Base-by-base conservation (phyloP, 2,113 vertebrate species). In the Climacteris rufus region DNA sequence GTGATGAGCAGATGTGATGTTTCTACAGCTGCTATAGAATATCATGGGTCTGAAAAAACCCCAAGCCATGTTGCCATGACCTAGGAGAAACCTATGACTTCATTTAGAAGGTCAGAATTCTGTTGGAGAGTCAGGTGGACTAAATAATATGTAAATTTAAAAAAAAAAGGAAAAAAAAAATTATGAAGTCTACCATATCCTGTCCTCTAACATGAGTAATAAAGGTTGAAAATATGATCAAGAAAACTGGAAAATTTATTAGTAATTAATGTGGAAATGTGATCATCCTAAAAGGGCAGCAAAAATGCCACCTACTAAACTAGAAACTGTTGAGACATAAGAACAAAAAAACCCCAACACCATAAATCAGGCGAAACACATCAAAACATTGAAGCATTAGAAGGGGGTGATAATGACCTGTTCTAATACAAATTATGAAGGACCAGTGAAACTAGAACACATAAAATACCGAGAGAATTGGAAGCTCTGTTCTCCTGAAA, bases 81-180 rank as follows among this genome's bases (percentile, higher is more conserved):
- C 31, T 71, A n/a, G 69, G 53, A 35, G 60, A 90, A 90, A 75
- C 33, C 71, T 81, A 7, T 57, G 45, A 53, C 54, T 88, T 18
- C 17, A 21, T 90, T 93, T 86, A 71, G 24, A 91, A 94, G 71
- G 71, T 85, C 65, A 95, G 33, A 80, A 86, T 90, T 93, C 75
- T 74, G 16, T 53, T 44, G 45, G 15, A 74, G 13, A 17, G 23
- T 74, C 52, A 81, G 53, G 33, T 87, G 27, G 21, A 79, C 33
- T 71, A 89, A 93, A 78, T 68, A 33, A 53, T 71, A 54, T 10
- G 27, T 50, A 92, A 77, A 88, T n/a, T n/a, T n/a, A n/a, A n/a
- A n/a, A n/a, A n/a, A n/a, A n/a, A n/a, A n/a, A n/a, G 47, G 7
- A 25, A 79, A 87, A 75, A 65, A 64, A 42, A 30, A 57, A 37